A percentile compares a stretch with the other conserved stretches of the same genome.
Conservation (phyloP, 1,140 invertebrate species). For the Trichomalopsis sarcophagae region DNA sequence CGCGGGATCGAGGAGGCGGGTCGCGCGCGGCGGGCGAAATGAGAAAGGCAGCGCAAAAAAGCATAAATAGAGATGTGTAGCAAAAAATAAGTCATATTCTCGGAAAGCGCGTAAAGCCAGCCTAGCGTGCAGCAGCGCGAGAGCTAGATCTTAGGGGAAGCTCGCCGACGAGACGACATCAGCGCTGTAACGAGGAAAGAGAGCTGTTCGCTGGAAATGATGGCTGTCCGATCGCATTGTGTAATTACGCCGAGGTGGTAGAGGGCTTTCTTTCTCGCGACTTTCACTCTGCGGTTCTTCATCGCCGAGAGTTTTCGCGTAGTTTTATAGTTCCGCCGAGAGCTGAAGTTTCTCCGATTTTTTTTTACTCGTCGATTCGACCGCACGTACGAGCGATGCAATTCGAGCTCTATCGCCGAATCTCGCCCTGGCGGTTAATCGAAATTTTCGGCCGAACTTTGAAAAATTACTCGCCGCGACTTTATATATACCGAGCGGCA, state of each 20-base stretch:
- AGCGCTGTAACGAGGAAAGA: slow-evolving; percentile 37
- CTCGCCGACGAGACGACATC: not conserved
- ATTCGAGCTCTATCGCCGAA: not conserved
- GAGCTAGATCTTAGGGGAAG: slow-evolving; percentile 41
- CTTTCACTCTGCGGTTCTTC: too few species aligned
- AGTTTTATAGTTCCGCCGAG: too few species aligned
- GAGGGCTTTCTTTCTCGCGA: not conserved
- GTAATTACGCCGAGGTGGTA: slow-evolving; percentile 30
- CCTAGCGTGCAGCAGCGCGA: not conserved
- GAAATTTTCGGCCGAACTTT: slow-evolving; percentile 27
- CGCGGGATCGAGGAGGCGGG: slow-evolving; percentile 12
- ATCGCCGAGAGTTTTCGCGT: too few species aligned
- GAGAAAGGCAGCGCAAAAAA: slow-evolving; percentile 33
- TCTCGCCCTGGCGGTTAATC: slow-evolving; percentile 38
- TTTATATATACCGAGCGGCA: not conserved
- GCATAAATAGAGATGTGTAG: slow-evolving; percentile 29
- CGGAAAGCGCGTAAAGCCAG: slow-evolving; percentile 50
- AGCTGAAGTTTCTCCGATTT: too few species aligned
- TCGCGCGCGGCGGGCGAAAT: slow-evolving; percentile 12
- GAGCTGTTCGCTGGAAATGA: not conserved
- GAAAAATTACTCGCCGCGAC: slow-evolving; percentile 36
- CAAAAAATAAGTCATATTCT: slow-evolving; percentile 40
- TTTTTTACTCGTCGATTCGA: not conserved
- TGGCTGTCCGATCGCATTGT: slow-evolving; percentile 26
- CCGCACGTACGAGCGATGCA: too few species aligned